A percentile compares a stretch with the other conserved stretches of the same genome.
phyloP scores from a whole-genome alignment of 2,888 invertebrate genomes.

The Rapana venosa region DNA sequence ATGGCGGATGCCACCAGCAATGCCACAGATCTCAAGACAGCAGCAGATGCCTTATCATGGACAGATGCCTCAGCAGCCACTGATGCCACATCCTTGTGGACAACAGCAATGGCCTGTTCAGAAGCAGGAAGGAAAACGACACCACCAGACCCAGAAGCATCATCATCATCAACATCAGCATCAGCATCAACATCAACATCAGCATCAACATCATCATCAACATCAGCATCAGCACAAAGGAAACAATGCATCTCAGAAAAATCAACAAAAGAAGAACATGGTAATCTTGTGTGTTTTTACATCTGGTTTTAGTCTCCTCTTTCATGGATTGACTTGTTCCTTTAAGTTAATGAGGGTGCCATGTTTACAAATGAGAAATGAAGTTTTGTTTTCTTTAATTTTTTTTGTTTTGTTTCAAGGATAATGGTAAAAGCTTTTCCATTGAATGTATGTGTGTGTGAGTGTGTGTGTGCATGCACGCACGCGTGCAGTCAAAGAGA shows the following conservation, averaged over 20 bases:
- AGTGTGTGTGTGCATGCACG: too few relatives aligned
- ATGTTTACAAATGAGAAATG: not conserved
- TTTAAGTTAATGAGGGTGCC: not conserved
- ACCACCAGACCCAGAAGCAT: not conserved
- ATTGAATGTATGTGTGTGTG: not conserved
- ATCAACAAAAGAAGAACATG: slow-evolving; percentile 13
- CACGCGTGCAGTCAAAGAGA: not conserved
- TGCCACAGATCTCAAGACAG: not conserved
- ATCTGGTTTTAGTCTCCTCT: too few relatives aligned
- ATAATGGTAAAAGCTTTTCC: not conserved
- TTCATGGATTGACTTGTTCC: too few relatives aligned
- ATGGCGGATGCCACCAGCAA: too few relatives aligned
- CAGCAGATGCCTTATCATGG: not conserved
- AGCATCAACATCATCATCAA: not conserved
- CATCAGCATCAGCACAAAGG: not conserved
- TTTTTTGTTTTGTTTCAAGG: not conserved
- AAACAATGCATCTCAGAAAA: not conserved
- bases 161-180: not conserved
- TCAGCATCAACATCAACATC: not conserved
- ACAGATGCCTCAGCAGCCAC: too few relatives aligned
- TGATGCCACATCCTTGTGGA: too few relatives aligned
- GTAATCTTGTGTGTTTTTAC: not conserved
- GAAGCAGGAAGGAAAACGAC: not conserved
- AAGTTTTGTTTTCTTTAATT: too few relatives aligned
- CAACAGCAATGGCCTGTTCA: not conserved